Percentiles rank a stretch among this genome's conserved stretches.
phyloP scores from a whole-genome alignment of 1,140 invertebrate species.

The Drosophila ananassae region DNA sequence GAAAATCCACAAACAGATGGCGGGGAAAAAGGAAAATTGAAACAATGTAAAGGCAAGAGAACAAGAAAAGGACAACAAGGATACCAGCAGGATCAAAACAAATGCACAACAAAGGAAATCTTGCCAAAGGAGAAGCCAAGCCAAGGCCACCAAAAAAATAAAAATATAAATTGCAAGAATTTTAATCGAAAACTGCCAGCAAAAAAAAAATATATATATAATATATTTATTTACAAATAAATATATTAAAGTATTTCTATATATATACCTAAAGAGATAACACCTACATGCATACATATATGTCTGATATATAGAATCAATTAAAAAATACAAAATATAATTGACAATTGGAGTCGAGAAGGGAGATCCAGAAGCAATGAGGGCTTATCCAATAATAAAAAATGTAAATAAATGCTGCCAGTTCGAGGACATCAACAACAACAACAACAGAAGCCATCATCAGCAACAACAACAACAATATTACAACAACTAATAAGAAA shows the following conservation, averaged over 20 bases:
- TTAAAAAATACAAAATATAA: conserved; percentile 22
- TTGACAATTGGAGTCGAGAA: too few species aligned
- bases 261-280: conserved; percentile 31
- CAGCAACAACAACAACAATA: background rate
- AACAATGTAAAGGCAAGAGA: conserved; percentile 12
- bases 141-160: conserved; percentile 31
- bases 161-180: conserved; percentile 62
- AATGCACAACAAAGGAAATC: conserved; percentile 21
- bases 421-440: conserved; percentile 35
- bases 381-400: conserved; percentile 52
- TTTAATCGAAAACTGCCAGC: conserved; percentile 79
- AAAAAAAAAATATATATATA: conserved; percentile 50
- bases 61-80: conserved; percentile 27
- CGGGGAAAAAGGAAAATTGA: conserved; percentile 25
- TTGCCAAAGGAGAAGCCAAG: background rate
- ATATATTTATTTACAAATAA: too few species aligned
- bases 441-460: background rate
- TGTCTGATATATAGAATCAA: conserved; percentile 18
- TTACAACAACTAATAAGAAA: background rate
- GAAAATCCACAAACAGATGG: conserved; percentile 6
- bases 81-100: conserved; percentile 36
- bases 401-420: conserved; percentile 79
- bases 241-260: conserved; percentile 54
- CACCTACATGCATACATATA: conserved; percentile 27
- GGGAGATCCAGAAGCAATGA: conserved; percentile 4